Conservation (phyloP, 2,797 vertebrate species). For the Iguana delicatissima region DNA sequence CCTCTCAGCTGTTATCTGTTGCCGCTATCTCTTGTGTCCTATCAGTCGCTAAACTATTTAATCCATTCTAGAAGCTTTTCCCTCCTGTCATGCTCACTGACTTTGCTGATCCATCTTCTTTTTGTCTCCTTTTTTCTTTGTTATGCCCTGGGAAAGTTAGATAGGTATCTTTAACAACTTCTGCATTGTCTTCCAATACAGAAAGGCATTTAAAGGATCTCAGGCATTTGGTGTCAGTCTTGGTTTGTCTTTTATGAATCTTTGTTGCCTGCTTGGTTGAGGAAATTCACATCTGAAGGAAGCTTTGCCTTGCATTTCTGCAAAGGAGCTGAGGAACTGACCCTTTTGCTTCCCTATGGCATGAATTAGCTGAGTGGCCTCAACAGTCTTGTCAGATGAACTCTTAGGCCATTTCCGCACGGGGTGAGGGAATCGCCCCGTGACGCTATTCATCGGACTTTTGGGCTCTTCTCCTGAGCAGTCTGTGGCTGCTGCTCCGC, state of each 20-base stretch:
- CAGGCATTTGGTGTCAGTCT: neutral
- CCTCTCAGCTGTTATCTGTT: conserved; percentile 50
- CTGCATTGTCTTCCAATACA: conserved; percentile 45
- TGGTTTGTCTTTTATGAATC: neutral
- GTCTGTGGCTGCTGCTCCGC: too few species aligned
- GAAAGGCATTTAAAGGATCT: conserved; percentile 46
- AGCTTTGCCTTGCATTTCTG: conserved; percentile 48
- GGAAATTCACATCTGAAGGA: conserved; percentile 36
- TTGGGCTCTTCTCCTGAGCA: too few species aligned
- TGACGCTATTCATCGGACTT: too few species aligned
- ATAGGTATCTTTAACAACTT: conserved; percentile 53
- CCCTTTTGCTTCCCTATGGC: conserved; percentile 13
- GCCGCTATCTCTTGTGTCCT: conserved; percentile 45
- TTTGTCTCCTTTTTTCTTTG: conserved; percentile 11
- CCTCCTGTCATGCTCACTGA: conserved; percentile 53
- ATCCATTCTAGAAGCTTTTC: conserved; percentile 58
- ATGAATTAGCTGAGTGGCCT: conserved; percentile 1
- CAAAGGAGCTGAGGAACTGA: conserved; percentile 29
- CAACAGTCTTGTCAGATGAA: conserved; percentile 27
- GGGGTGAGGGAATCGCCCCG: too few species aligned
- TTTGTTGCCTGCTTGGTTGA: conserved; percentile 24
- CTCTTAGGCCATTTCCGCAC: too few species aligned
- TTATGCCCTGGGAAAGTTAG: conserved; percentile 34
- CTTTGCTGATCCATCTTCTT: conserved; percentile 57
- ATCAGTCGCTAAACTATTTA: conserved; percentile 56